These are phyloP conservation scores for Melospiza melodia DNA, from an alignment of 2,113 vertebrate species.

Conservation along the genomic window DNA sequence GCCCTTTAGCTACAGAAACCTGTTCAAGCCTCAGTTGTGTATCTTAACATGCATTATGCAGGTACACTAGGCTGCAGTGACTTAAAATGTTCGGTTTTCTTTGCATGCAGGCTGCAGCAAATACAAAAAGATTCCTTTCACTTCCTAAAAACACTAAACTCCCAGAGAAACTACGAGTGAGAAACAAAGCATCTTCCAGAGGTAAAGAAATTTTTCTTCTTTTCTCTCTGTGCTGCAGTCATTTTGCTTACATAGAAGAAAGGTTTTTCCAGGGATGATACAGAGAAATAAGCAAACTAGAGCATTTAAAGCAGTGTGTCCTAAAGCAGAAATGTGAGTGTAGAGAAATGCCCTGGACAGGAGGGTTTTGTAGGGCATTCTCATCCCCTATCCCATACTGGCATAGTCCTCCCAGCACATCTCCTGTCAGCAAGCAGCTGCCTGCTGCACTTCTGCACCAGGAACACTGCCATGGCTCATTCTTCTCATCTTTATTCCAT, in stretches of 20 bases:
- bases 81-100: neutral
- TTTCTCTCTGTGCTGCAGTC: neutral
- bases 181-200: constrained; percentile 72
- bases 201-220: constrained; percentile 58
- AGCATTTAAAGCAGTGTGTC: neutral
- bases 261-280: neutral
- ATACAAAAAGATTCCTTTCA: constrained; percentile 78
- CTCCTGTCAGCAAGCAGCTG: neutral
- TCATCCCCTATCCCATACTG: neutral
- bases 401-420: neutral
- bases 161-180: constrained; percentile 76
- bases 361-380: neutral
- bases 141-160: constrained; percentile 83
- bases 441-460: neutral
- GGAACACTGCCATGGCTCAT: neutral
- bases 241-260: neutral
- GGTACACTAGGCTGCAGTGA: neutral
- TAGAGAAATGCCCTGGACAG: neutral
- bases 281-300: neutral
- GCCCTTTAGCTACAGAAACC: neutral
- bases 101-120: constrained; percentile 68
- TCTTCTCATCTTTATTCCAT: neutral
- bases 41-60: neutral
- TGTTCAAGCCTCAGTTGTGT: neutral
- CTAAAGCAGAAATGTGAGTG: neutral